Conservation (phyloP, 2,888 invertebrate species). For the Creontiades dilutus region DNA sequence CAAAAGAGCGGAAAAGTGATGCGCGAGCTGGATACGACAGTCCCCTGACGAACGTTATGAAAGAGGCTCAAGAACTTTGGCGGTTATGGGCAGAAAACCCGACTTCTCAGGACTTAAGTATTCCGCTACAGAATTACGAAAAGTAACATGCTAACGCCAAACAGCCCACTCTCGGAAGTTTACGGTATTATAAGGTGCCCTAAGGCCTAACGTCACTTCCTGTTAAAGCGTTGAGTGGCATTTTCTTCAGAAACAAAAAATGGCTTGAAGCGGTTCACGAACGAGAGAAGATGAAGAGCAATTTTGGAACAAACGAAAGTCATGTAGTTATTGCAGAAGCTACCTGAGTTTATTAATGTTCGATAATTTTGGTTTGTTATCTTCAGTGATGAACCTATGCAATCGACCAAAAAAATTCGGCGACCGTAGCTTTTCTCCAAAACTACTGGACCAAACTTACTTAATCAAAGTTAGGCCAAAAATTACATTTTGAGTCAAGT, state of each 20-base stretch:
- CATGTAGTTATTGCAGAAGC: too few species aligned
- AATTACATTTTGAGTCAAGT: too few species aligned
- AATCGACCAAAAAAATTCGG: too few species aligned
- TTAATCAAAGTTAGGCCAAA: too few species aligned
- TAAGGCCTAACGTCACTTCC: slow-evolving; percentile 24
- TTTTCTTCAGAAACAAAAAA: neutral
- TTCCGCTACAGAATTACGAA: neutral
- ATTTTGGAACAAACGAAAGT: too few species aligned
- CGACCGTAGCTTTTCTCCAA: too few species aligned
- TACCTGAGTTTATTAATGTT: too few species aligned
- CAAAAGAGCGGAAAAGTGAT: neutral
- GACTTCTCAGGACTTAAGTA: neutral
- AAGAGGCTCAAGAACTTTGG: slow-evolving; percentile 15
- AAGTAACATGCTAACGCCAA: neutral
- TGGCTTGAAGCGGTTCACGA: neutral
- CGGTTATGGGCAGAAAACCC: neutral
- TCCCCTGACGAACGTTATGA: slow-evolving; percentile 45
- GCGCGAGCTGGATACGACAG: slow-evolving; percentile 34
- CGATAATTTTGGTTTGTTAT: too few species aligned
- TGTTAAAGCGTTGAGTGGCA: neutral
- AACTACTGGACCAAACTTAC: too few species aligned
- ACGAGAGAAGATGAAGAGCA: too few species aligned
- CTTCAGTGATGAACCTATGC: too few species aligned
- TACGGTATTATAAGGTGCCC: slow-evolving; percentile 38
- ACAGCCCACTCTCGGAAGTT: neutral